Evolutionary conservation across 64 coral and sea anemone genomes (phyloP).

Genomic region (Trachythela sp.): DNA sequence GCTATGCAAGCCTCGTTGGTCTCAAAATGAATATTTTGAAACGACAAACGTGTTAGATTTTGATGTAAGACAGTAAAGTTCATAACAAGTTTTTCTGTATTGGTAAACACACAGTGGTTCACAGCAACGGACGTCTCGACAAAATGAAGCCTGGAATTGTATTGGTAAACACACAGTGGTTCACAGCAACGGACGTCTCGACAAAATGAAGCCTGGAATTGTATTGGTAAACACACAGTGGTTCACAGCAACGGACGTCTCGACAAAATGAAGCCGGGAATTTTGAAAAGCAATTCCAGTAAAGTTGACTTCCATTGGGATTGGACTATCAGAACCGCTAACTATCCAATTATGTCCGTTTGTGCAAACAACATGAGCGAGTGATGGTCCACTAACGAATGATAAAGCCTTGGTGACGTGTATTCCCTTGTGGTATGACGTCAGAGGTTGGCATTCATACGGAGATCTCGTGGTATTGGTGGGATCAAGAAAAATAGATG

Average conservation of each 20-base stretch:
- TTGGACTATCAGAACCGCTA: neutral
- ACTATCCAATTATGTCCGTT: neutral
- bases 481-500: neutral
- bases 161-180: too few relatives aligned
- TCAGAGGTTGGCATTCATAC: conserved; percentile 8
- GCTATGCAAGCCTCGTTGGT: too few relatives aligned
- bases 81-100: too few relatives aligned
- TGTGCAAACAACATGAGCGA: neutral
- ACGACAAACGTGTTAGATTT: too few relatives aligned
- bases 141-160: too few relatives aligned
- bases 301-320: neutral
- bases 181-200: too few relatives aligned
- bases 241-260: neutral
- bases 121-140: too few relatives aligned
- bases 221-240: neutral
- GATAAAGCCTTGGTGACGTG: neutral
- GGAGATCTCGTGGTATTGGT: neutral
- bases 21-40: too few relatives aligned
- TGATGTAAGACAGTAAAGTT: too few relatives aligned
- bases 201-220: too few relatives aligned
- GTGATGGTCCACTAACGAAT: neutral
- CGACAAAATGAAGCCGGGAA: neutral
- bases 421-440: neutral
- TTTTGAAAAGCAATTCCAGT: neutral
- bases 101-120: too few relatives aligned